Evolutionary conservation across 2,888 invertebrate species (phyloP), one percentile per base, ranked within the genome.

Genomic region (Drosophila borealis): DNA sequence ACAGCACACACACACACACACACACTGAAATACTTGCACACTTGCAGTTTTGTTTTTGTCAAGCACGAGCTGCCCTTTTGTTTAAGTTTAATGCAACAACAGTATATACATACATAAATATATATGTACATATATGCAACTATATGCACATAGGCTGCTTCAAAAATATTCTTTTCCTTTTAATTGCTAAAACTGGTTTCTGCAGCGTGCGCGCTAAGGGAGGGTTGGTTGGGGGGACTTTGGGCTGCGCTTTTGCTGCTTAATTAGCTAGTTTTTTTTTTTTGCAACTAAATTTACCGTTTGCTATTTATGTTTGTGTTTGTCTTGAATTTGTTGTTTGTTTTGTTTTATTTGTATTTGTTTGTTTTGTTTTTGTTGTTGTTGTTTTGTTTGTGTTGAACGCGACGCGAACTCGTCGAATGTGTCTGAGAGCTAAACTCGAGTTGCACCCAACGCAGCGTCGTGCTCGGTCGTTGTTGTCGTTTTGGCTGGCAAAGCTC

Each of bases 401-500:
- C 79, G 79, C 78, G 80, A 71, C 74, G 82, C 78, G 79, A 84
- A 78, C 78, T 81, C 77, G 80, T 70, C 62, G 49, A 80, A 70
- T 29, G 57, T 46, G 49, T 57, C 45, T 37, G 14, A 59, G 62
- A 80, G 80, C 71, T 65, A 48, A 62, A 63, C 34, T 74, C 63
- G 68, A 72, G 60, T 80, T 71, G 74, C 88, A 88, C 82, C 62
- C 80, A 84, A 82, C 87, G 82, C 84, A 88, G 78, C 89, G 80
- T 78, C 82, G 87, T 88, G 85, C 83, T 63, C 53, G 70, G 85
- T 63, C 53, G 70, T 79, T 76, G 74, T 81, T 67, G 66, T 86
- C 86, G 77, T 82, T 80, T 82, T 57, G 88, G 81, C 89, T 87
- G 80, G 82, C 88, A 90, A 89, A 90, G 88, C 91, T 91, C 87